Conservation (phyloP, 1,140 invertebrate genomes). For the Sitobion miscanthi region DNA sequence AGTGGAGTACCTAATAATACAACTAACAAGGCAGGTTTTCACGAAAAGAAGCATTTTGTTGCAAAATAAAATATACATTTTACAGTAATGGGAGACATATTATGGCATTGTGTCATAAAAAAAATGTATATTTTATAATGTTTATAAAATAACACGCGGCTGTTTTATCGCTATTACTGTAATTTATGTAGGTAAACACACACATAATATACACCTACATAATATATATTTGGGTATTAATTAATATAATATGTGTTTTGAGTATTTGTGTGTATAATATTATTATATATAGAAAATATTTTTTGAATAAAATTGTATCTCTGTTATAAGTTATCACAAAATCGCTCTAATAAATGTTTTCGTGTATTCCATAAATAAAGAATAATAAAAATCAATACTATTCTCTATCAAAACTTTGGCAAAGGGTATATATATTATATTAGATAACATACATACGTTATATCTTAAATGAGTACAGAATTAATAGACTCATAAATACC, state of each 20-base stretch:
- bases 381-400: background rate
- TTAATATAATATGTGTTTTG: background rate
- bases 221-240: background rate
- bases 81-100: conserved; percentile 14
- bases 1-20: background rate
- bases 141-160: background rate
- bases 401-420: background rate
- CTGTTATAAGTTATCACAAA: background rate
- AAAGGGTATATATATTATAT: background rate
- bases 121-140: conserved; percentile 8
- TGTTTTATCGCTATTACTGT: background rate
- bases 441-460: background rate
- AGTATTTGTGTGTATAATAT: background rate
- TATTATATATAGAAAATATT: background rate
- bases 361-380: background rate
- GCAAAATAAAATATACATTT: conserved; percentile 1
- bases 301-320: background rate
- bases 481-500: background rate
- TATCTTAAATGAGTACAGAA: background rate
- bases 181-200: background rate
- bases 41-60: background rate
- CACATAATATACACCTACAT: background rate
- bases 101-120: conserved; percentile 1
- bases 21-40: background rate
- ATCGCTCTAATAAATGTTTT: background rate